Percentiles rank a stretch among this genome's conserved stretches.
These are phyloP conservation scores for Schrankia costaestrigalis DNA, from an alignment of 2,888 invertebrate species.

Conservation along the genomic window DNA sequence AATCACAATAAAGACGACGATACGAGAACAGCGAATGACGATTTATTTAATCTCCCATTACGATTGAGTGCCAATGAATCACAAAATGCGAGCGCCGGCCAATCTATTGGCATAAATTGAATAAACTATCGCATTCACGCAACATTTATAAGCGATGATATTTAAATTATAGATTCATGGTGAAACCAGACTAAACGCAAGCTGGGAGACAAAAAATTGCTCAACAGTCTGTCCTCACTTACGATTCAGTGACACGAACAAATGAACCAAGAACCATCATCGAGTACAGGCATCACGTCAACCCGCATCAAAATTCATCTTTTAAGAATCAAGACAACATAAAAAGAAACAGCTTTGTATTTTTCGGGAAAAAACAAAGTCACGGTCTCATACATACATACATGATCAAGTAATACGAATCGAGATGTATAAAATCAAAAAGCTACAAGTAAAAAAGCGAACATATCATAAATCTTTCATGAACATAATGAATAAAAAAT, in stretches of 20 bases:
- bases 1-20: constrained; percentile 30
- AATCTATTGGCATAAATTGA: constrained; percentile 58
- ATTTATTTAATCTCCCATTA: constrained; percentile 57
- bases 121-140: constrained; percentile 44
- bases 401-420: constrained; percentile 51
- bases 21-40: constrained; percentile 44
- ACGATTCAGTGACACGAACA: constrained; percentile 50
- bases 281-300: constrained; percentile 48
- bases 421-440: constrained; percentile 24
- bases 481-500: constrained; percentile 14
- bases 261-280: constrained; percentile 41
- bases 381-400: constrained; percentile 42
- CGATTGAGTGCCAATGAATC: constrained; percentile 58
- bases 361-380: constrained; percentile 41
- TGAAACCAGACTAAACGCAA: constrained; percentile 32
- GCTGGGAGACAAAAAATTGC: constrained; percentile 36
- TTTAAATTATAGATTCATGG: constrained; percentile 40
- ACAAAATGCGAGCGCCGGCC: constrained; percentile 39
- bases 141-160: constrained; percentile 39
- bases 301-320: constrained; percentile 64
- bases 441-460: constrained; percentile 15
- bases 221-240: constrained; percentile 44
- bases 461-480: constrained; percentile 27
- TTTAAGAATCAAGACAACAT: constrained; percentile 28
- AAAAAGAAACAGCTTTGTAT: constrained; percentile 42